Conservation (phyloP, 2,888 invertebrate species). For the Drosophila ustulata region DNA sequence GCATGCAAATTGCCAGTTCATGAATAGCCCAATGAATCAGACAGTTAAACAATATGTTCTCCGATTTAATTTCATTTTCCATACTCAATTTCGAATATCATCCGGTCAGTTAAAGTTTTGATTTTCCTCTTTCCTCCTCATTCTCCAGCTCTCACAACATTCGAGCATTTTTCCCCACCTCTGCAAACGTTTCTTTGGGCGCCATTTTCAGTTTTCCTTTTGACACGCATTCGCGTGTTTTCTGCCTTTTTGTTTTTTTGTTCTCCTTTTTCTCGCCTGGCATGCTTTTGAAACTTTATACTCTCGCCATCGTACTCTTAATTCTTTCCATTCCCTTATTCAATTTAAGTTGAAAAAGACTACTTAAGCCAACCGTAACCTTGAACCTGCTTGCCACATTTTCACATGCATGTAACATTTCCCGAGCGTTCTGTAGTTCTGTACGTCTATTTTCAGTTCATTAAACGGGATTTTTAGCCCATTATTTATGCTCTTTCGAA, state of each 20-base stretch:
- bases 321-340: conserved; percentile 23
- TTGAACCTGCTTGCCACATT: conserved; percentile 49
- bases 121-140: conserved; percentile 18
- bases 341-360: conserved; percentile 29
- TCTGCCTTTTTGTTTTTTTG: conserved; percentile 12
- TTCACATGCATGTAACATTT: conserved; percentile 15
- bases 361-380: conserved; percentile 35
- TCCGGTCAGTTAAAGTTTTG: conserved; percentile 34
- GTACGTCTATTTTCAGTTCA: conserved; percentile 71
- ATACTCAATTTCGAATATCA: conserved; percentile 3
- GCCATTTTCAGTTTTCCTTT: conserved; percentile 53
- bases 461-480: conserved; percentile 70
- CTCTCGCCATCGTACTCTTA: conserved; percentile 16
- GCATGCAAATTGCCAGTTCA: conserved; percentile 47
- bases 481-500: conserved; percentile 55
- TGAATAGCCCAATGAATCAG: conserved; percentile 28
- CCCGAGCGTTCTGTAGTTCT: conserved; percentile 23
- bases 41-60: conserved; percentile 6
- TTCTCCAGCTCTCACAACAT: not conserved
- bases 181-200: conserved; percentile 19
- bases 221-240: conserved; percentile 58
- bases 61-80: conserved; percentile 26
- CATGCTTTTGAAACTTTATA: conserved; percentile 53
- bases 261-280: conserved; percentile 21
- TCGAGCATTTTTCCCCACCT: not conserved